These are phyloP conservation scores for Cromileptes altivelis DNA, from an alignment of 2,113 vertebrate species.

Conservation along the genomic window DNA sequence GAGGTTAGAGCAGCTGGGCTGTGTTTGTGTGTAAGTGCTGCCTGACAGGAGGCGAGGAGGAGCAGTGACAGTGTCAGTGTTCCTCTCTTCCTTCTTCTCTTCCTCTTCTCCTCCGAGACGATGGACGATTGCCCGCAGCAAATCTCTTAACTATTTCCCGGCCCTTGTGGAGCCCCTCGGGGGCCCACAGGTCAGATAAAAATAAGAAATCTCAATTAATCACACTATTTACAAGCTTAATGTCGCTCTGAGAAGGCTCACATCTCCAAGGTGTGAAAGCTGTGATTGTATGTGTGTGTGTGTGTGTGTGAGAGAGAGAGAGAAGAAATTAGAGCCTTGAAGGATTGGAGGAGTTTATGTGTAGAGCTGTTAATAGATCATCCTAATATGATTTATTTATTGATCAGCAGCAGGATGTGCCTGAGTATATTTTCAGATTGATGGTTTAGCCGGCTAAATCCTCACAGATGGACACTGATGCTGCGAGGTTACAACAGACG, in stretches of 20 bases:
- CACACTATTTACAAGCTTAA: conserved; percentile 60
- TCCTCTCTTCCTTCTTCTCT: conserved; percentile 11
- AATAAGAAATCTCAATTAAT: conserved; percentile 74
- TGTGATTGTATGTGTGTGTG: conserved; percentile 18
- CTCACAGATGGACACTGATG: conserved; percentile 1
- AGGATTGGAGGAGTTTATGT: conserved; percentile 59
- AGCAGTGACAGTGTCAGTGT: conserved; percentile 35
- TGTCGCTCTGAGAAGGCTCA: conserved; percentile 47
- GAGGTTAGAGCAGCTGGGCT: conserved; percentile 34
- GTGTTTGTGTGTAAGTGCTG: conserved; percentile 13
- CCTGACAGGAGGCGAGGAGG: conserved; percentile 47
- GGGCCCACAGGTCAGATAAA: conserved; percentile 65
- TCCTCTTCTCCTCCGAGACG: conserved; percentile 47
- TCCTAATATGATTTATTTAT: conserved; percentile 52
- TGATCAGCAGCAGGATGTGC: conserved; percentile 23
- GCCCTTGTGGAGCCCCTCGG: conserved; percentile 29
- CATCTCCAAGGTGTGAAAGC: conserved; percentile 53
- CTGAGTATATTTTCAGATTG: conserved; percentile 1
- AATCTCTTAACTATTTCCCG: conserved; percentile 27
- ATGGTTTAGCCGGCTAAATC: conserved; percentile 1
- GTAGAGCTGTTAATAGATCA: conserved; percentile 60
- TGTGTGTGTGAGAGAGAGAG: neutral
- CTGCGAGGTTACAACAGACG: neutral
- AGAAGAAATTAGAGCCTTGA: conserved; percentile 63
- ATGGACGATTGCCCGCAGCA: conserved; percentile 39